Evolutionary conservation across 2,797 vertebrate species (phyloP).

Genomic region (Phoebastria nigripes): DNA sequence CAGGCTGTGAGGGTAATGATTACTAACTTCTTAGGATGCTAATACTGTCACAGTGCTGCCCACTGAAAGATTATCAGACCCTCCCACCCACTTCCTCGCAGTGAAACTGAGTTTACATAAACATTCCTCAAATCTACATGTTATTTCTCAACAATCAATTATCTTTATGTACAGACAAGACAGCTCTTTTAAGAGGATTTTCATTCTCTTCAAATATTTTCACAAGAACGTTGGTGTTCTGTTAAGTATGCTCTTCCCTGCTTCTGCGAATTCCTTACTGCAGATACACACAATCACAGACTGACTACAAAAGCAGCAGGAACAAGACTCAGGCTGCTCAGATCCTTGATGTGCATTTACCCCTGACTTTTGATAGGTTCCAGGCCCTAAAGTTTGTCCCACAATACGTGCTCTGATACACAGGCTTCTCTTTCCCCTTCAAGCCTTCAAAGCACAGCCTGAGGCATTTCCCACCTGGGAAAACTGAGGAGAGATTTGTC

Average conservation of each 20-base stretch:
- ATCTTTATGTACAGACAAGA: neutral
- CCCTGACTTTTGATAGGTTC: neutral
- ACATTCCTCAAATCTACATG: fast-evolving
- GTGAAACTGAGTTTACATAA: fast-evolving
- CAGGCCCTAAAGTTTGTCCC: neutral
- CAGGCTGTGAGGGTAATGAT: neutral
- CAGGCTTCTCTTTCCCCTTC: neutral
- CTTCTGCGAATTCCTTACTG: neutral
- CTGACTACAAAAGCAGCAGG: neutral
- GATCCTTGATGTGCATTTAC: fast-evolving
- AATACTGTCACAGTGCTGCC: neutral
- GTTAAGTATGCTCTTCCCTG: neutral
- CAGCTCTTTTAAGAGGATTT: neutral
- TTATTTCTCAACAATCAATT: neutral
- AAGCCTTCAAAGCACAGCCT: neutral
- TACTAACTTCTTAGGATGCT: neutral
- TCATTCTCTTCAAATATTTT: neutral
- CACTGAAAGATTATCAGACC: neutral
- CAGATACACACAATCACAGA: no score
- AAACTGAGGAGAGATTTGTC: neutral
- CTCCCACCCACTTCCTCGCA: neutral
- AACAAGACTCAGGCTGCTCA: neutral
- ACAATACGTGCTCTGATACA: neutral
- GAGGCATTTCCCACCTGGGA: neutral
- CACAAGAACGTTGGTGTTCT: neutral